phyloP scores from a whole-genome alignment of 2,113 vertebrate species.

The Epinephelus cyanopodus region DNA sequence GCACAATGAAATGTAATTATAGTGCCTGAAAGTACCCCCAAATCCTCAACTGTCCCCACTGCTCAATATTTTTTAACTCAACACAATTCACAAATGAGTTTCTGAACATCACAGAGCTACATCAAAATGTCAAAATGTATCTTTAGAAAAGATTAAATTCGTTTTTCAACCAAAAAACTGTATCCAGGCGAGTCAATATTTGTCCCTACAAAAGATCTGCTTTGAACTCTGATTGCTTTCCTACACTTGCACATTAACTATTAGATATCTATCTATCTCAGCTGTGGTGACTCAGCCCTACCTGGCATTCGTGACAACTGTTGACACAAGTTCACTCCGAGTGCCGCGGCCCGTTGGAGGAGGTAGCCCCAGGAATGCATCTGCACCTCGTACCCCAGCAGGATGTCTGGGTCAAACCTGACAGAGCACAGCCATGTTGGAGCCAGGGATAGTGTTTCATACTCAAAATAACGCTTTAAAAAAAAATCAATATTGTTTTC shows the following conservation, averaged over 20 bases:
- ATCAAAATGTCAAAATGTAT: neutral
- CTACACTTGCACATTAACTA: neutral
- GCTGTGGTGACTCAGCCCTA: conserved; percentile 65
- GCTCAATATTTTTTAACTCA: neutral
- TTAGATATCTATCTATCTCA: too few species aligned
- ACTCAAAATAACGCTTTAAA: neutral
- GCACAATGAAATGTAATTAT: neutral
- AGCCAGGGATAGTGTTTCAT: neutral
- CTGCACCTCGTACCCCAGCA: conserved; percentile 98
- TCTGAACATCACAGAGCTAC: neutral
- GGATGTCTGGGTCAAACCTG: conserved; percentile 98
- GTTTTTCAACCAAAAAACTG: too few species aligned
- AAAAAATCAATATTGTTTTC: neutral
- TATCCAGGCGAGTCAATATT: neutral
- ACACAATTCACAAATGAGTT: neutral
- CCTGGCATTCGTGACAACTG: conserved; percentile 96
- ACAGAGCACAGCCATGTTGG: conserved; percentile 27
- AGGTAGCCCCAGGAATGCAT: conserved; percentile 99
- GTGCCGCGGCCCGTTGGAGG: conserved; percentile 91
- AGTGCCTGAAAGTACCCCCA: neutral
- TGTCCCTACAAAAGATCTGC: neutral
- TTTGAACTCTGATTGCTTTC: neutral
- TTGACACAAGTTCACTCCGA: conserved; percentile 92
- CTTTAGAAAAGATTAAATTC: too few species aligned
- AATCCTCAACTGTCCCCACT: neutral